Base-by-base conservation (phyloP, 1,140 invertebrate genomes). In the Platyura marginata region DNA sequence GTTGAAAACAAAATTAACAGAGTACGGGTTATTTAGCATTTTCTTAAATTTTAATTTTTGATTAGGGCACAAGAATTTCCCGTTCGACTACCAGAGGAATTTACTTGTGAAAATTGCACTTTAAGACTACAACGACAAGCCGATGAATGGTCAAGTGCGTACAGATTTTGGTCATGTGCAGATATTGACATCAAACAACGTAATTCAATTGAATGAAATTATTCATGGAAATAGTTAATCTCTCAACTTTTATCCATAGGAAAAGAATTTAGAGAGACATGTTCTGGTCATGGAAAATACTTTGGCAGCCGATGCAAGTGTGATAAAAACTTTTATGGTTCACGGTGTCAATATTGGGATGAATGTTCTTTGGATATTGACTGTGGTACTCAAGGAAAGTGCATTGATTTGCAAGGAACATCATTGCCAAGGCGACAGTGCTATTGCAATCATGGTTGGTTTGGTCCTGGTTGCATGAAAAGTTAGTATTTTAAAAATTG, bases 131-230 rank as follows among this genome's bases (percentile, higher is more conserved):
- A 93, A 9, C 66, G 90, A 1, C 81, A 95, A 61, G 91, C 91
- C 0, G 69, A 74, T 16, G 90, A 97, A 66, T 95, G 88, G 88
- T 76, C 78, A 1, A 62, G 65, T 10, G 74, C 65, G 48, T 95
- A 93, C 58, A 68, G 76, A 47, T 95, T 96, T 65, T 92, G 87
- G 85, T 91, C 87, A 1, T 97, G 93, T 54, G 84, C 91, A 2
- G 92, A 97, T 64, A 79, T 97, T 36, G 87, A 94, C 53, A 85
- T 96, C 48, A 72, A 69, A 41, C 53, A 59, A 42, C 66, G 74
- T 67, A 50, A 64, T 66, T 61, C 13, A 13, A 16, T 23, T 18
- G 13, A 29, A 18, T 21, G 23, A 29, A n/a, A n/a, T n/a, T n/a
- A n/a, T n/a, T n/a, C n/a, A n/a, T n/a, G n/a, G n/a, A n/a, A n/a